Conservation (phyloP, 2,113 vertebrate species). For the Gobiocypris rarus region DNA sequence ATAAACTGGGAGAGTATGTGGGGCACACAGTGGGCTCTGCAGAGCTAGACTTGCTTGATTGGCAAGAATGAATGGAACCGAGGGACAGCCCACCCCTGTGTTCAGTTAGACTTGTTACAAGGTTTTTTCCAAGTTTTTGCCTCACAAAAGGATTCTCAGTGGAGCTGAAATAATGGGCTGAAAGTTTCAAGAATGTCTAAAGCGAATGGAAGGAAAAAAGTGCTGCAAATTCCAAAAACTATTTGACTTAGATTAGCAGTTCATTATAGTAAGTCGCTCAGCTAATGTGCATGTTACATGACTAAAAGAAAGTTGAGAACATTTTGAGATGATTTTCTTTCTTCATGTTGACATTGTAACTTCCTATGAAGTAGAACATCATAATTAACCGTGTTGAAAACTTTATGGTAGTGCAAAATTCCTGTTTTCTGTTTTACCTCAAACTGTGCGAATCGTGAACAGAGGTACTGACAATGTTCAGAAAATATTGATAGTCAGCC, state of each 20-base stretch:
- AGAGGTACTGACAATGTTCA: not conserved
- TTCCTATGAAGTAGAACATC: not conserved
- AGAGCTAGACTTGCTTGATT: constrained; percentile 22
- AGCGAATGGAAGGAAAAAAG: not conserved
- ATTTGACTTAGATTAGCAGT: not conserved
- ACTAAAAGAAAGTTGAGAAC: not conserved
- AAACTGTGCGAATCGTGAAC: not conserved
- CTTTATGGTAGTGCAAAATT: not conserved
- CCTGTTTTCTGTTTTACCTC: too few relatives aligned
- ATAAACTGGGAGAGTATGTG: constrained; percentile 37
- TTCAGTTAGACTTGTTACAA: constrained; percentile 40
- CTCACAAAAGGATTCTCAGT: constrained; percentile 39
- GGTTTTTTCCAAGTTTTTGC: constrained; percentile 39
- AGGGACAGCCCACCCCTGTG: constrained; percentile 33
- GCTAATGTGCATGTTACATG: not conserved
- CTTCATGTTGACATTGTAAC: constrained; percentile 19
- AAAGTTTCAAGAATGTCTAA: constrained; percentile 20
- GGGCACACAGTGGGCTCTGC: constrained; percentile 29
- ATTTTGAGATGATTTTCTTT: constrained; percentile 2
- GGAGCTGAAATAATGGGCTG: constrained; percentile 45
- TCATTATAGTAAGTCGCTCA: not conserved
- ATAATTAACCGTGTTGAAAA: not conserved
- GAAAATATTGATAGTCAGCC: not conserved
- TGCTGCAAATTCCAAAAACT: not conserved
- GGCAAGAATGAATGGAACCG: constrained; percentile 34